Evolutionary conservation across 2,113 vertebrate genomes (phyloP).

Genomic region (Brienomyrus brachyistius): DNA sequence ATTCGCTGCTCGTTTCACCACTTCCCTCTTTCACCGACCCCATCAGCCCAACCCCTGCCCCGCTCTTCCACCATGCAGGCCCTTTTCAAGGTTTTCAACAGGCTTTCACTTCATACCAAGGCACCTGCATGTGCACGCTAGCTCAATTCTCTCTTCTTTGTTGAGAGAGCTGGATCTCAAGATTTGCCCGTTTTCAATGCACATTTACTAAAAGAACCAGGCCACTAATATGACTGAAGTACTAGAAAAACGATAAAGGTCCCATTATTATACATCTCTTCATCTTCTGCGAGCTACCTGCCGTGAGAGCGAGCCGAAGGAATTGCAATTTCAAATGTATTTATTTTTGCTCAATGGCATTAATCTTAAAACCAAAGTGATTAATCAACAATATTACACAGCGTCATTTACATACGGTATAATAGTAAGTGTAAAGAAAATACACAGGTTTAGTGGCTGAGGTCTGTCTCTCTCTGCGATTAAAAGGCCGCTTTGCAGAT

Average conservation of each 20-base stretch:
- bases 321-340: background rate
- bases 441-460: background rate
- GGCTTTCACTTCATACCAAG: background rate
- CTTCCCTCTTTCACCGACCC: background rate
- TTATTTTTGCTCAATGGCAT: background rate
- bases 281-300: constrained; percentile 31
- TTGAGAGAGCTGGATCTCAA: background rate
- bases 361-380: background rate
- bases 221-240: background rate
- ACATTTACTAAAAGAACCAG: background rate
- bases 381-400: background rate
- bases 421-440: background rate
- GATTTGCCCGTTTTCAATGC: background rate
- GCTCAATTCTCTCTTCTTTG: background rate
- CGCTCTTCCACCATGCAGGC: background rate
- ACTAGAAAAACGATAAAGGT: background rate
- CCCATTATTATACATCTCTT: constrained; percentile 17
- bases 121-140: background rate
- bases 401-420: background rate
- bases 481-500: background rate
- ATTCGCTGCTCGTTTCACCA: background rate
- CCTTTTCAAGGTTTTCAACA: background rate
- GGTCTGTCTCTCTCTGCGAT: background rate
- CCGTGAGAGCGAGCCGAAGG: background rate
- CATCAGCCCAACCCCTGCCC: background rate